Evolutionary conservation across 2,797 vertebrate species (phyloP).

Genomic region (Lemur catta): DNA sequence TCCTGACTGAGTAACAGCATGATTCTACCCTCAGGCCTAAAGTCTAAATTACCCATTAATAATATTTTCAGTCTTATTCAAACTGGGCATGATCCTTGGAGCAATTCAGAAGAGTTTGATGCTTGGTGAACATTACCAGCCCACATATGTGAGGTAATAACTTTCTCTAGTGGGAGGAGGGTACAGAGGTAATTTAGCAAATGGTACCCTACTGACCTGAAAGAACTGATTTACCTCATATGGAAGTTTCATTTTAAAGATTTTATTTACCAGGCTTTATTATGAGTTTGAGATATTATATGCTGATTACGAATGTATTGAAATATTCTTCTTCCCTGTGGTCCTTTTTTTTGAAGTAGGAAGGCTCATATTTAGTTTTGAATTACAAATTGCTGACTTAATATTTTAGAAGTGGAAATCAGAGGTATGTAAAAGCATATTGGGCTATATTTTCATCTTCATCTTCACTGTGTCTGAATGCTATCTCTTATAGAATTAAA

Average conservation of each 20-base stretch:
- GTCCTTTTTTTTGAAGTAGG: neutral
- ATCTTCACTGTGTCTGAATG: neutral
- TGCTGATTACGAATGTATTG: neutral
- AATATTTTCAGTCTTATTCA: constrained; percentile 57
- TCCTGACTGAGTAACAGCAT: constrained; percentile 36
- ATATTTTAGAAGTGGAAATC: constrained; percentile 12
- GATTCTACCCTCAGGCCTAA: constrained; percentile 30
- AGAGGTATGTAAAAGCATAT: neutral
- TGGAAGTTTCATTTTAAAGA: neutral
- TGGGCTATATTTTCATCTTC: neutral
- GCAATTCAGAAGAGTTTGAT: neutral
- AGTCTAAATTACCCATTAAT: constrained; percentile 49
- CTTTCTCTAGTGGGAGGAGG: neutral
- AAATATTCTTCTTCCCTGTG: neutral
- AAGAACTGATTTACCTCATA: constrained; percentile 50
- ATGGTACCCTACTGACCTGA: constrained; percentile 45
- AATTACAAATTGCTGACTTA: neutral
- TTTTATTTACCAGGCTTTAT: constrained; percentile 24
- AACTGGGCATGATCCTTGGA: neutral
- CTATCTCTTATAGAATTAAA: neutral
- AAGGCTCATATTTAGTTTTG: neutral
- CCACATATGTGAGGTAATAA: neutral
- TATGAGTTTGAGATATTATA: neutral
- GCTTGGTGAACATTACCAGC: neutral
- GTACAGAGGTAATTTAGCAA: constrained; percentile 59